Evolutionary conservation across 2,113 vertebrate species (phyloP).

Genomic region (Tursiops truncatus): DNA sequence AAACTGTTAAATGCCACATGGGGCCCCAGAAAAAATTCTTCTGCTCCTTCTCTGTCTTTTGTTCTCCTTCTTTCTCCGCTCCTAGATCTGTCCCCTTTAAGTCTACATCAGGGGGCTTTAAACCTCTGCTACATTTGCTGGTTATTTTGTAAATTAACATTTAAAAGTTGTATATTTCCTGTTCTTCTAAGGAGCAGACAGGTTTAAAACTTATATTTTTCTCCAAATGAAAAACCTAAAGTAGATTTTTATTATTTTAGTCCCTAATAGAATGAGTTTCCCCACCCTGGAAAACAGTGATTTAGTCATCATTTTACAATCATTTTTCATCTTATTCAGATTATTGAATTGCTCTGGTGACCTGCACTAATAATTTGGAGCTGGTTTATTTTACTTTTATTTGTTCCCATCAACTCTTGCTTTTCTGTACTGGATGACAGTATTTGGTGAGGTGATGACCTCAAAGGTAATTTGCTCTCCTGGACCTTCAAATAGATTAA

Average conservation of each 20-base stretch:
- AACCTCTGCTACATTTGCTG: neutral
- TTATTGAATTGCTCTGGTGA: conserved; percentile 2
- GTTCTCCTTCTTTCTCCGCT: neutral
- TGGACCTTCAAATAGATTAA: neutral
- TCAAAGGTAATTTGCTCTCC: conserved; percentile 32
- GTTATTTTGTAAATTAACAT: neutral
- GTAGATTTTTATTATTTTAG: neutral
- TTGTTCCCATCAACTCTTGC: neutral
- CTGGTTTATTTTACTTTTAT: conserved; percentile 13
- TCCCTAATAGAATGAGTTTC: neutral
- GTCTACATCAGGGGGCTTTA: neutral
- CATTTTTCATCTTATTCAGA: neutral
- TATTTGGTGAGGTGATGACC: neutral
- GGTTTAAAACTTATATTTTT: neutral
- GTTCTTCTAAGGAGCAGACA: conserved; percentile 18
- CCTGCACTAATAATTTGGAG: neutral
- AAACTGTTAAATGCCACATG: neutral
- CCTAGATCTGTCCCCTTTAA: neutral
- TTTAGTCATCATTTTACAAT: neutral
- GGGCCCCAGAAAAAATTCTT: neutral
- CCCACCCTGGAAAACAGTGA: neutral
- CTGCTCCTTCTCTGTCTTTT: neutral
- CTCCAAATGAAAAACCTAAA: neutral
- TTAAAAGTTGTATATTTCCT: conserved; percentile 14
- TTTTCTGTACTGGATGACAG: conserved; percentile 8